phyloP scores from a whole-genome alignment of 2,797 vertebrate genomes.

The Hozukius guyotensis region DNA sequence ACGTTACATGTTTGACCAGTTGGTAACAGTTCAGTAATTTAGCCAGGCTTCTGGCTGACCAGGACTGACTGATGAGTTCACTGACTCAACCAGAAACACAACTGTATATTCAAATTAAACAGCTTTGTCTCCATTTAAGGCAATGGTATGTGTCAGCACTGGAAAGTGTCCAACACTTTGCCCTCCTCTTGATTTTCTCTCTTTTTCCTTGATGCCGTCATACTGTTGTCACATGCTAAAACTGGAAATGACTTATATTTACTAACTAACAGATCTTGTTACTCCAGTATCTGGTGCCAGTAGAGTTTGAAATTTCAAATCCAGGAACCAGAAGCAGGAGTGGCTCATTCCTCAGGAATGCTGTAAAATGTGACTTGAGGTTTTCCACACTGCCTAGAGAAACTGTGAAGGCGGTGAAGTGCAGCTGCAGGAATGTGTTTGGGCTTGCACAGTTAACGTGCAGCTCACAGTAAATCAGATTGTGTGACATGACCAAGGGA shows the following conservation, averaged over 20 bases:
- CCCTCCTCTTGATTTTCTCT: not conserved
- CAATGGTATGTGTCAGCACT: slow-evolving; percentile 5
- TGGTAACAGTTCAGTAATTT: not conserved
- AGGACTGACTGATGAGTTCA: not conserved
- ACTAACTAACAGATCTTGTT: not conserved
- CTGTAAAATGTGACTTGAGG: slow-evolving; percentile 69
- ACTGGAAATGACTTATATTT: not conserved
- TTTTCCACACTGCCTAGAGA: slow-evolving; percentile 66
- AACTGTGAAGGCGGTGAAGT: slow-evolving; percentile 24
- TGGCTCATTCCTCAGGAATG: slow-evolving; percentile 79
- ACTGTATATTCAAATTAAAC: not conserved
- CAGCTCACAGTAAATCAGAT: slow-evolving; percentile 53
- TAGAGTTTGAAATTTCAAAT: slow-evolving; percentile 41
- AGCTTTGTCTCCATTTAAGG: slow-evolving; percentile 38
- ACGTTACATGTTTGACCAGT: not conserved
- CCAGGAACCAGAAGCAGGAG: slow-evolving; percentile 43
- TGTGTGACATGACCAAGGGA: slow-evolving; percentile 15
- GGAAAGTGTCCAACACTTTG: not conserved
- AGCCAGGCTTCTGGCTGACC: not conserved
- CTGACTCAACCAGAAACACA: not conserved
- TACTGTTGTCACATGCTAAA: not conserved
- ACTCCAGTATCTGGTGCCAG: slow-evolving; percentile 8
- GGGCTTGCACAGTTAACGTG: slow-evolving; percentile 37
- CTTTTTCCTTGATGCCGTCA: not conserved
- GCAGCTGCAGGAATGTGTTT: slow-evolving; percentile 75